phyloP scores from a whole-genome alignment of 2,888 invertebrate genomes.

The Drosophila limbata region DNA sequence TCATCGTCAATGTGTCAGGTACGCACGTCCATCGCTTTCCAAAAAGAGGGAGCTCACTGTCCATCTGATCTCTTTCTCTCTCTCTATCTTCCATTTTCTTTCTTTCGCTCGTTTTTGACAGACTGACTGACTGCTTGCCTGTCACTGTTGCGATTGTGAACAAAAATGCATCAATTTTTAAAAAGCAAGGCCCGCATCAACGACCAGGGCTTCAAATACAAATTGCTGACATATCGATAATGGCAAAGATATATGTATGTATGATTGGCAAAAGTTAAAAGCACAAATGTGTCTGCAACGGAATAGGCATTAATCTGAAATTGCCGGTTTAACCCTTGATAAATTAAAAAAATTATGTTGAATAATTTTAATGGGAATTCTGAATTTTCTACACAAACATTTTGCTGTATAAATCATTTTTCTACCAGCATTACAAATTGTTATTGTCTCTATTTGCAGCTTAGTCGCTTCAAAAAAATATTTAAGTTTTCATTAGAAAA shows the following conservation, averaged over 20 bases:
- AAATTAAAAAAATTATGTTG: not conserved
- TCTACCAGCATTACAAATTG: too few relatives aligned
- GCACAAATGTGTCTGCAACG: slow-evolving; percentile 32
- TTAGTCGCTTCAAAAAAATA: too few relatives aligned
- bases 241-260: slow-evolving; percentile 15
- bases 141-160: slow-evolving; percentile 49
- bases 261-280: slow-evolving; percentile 38
- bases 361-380: not conserved
- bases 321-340: slow-evolving; percentile 9
- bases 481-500: too few relatives aligned
- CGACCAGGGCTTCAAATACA: slow-evolving; percentile 39
- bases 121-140: slow-evolving; percentile 20
- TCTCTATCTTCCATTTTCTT: slow-evolving; percentile 19
- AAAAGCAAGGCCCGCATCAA: slow-evolving; percentile 53
- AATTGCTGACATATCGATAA: slow-evolving; percentile 58
- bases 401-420: too few relatives aligned
- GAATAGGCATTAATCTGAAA: slow-evolving; percentile 16
- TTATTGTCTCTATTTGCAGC: too few relatives aligned
- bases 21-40: slow-evolving; percentile 25
- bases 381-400: too few relatives aligned
- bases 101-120: not conserved
- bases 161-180: slow-evolving; percentile 60
- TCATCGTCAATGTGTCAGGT: slow-evolving; percentile 56
- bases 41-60: slow-evolving; percentile 33
- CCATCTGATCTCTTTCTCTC: slow-evolving; percentile 20